These are phyloP conservation scores for Tricholaema leucomelas DNA, from an alignment of 2,113 vertebrate species.

Conservation along the genomic window DNA sequence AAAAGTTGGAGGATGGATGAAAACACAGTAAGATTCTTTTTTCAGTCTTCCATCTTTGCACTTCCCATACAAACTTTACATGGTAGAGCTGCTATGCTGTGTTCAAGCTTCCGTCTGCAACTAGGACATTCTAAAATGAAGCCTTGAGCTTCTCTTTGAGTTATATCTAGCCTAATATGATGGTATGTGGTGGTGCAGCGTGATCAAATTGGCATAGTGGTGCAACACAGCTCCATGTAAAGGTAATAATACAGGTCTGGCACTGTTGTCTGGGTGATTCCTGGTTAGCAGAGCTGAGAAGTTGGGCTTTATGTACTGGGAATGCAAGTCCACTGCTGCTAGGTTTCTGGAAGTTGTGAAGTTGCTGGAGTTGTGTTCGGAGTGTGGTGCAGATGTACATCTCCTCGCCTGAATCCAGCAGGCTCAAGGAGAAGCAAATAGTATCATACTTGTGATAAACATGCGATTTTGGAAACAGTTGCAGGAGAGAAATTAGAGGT, in stretches of 20 bases:
- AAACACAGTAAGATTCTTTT: not conserved
- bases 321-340: not conserved
- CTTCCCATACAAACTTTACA: not conserved
- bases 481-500: not conserved
- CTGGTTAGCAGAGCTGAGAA: not conserved
- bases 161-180: not conserved
- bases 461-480: not conserved
- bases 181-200: not conserved
- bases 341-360: not conserved
- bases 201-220: not conserved
- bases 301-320: not conserved
- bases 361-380: not conserved
- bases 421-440: not conserved
- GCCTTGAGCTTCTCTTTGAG: not conserved
- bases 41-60: not conserved
- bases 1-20: not conserved
- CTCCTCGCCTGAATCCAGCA: not conserved
- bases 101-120: not conserved
- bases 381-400: not conserved
- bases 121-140: not conserved
- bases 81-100: not conserved
- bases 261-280: not conserved
- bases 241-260: not conserved
- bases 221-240: not conserved
- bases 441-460: not conserved